A percentile compares a stretch with the other conserved stretches of the same genome.
These are phyloP conservation scores for Enoplosus armatus DNA, from an alignment of 2,797 vertebrate genomes.

Conservation along the genomic window DNA sequence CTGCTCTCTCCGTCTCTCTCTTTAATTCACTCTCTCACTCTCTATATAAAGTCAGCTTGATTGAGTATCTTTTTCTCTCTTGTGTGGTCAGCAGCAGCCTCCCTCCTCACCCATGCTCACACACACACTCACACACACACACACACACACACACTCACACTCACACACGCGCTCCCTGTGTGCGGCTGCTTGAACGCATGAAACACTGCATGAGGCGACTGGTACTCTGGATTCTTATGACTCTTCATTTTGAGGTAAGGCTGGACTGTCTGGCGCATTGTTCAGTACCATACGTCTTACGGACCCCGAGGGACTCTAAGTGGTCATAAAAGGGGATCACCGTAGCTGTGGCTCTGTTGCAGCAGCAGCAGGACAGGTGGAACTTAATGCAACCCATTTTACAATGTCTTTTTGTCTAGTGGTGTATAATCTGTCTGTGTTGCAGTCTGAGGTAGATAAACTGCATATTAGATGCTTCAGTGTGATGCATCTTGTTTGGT, in stretches of 20 bases:
- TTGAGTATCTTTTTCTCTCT: slow-evolving; percentile 80
- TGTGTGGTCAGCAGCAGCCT: slow-evolving; percentile 78
- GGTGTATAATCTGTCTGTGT: slow-evolving; percentile 52
- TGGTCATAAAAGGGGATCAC: slow-evolving; percentile 59
- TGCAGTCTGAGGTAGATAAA: slow-evolving; percentile 13
- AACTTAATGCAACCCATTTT: slow-evolving; percentile 52
- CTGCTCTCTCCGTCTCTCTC: slow-evolving; percentile 38
- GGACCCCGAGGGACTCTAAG: slow-evolving; percentile 41
- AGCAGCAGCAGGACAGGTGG: slow-evolving; percentile 49
- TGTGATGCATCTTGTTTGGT: slow-evolving; percentile 2
- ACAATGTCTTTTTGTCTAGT: slow-evolving; percentile 45
- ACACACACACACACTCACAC: slow-evolving; percentile 27
- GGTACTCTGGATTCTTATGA: slow-evolving; percentile 63
- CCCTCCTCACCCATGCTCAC: slow-evolving; percentile 38
- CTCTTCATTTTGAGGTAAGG: slow-evolving; percentile 77
- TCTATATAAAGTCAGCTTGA: slow-evolving; percentile 75
- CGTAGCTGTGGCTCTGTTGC: slow-evolving; percentile 33
- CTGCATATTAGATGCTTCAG: neutral
- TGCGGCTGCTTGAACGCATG: slow-evolving; percentile 56
- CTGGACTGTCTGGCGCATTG: slow-evolving; percentile 40
- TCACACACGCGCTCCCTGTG: slow-evolving; percentile 27
- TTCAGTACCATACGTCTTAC: slow-evolving; percentile 31
- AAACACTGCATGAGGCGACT: slow-evolving; percentile 64
- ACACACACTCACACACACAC: slow-evolving; percentile 29
- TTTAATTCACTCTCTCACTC: slow-evolving; percentile 55